Base-by-base conservation (phyloP, 2,113 vertebrate species). In the Gracilinanus agilis region DNA sequence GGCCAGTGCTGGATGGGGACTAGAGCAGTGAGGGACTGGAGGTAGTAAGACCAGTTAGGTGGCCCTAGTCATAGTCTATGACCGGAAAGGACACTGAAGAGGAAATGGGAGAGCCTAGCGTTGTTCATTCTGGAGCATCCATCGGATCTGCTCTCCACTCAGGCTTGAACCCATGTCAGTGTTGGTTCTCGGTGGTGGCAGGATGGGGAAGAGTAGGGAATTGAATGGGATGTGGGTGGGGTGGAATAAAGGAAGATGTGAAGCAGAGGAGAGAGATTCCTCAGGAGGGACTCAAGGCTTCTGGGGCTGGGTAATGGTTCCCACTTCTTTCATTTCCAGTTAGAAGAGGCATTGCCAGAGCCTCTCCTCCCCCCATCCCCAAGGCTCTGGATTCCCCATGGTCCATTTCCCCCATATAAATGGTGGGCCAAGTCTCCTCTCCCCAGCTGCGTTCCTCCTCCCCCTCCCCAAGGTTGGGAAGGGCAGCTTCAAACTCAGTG, bases 401-500 rank as follows among this genome's bases (percentile, higher is more conserved):
- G 89, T 24, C 89, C 89, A 90, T 53, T 53, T 53, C 89, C 44
- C 89, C 44, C 89, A 53, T 24, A 53, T 53, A 90, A 89, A 53
- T 53, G 89, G 44, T 13, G 49, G 44, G 89, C 89, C 49, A 83
- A 21, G n/a, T 19, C 67, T 75, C 61, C n/a, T 34, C 53, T 90
- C n/a, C 23, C 40, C 19, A 27, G 61, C 58, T 53, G 34, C 67
- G 0, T 19, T 0, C 9, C 92, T 9, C 88, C 44, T 56, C 16
- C n/a, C 67, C 34, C 34, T 29, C 61, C 58, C 91, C 0, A 5
- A 89, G 91, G 90, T 44, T 92, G 40, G 88, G 67, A 97, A 96
- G 95, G 90, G 97, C 88, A 88, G 97, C 91, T 97, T 90, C 89
- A 95, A 96, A 96, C 97, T 95, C 91, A 95, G 44, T 49, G 91